Conservation (phyloP, 1,140 invertebrate species). For the Conus ventricosus region DNA sequence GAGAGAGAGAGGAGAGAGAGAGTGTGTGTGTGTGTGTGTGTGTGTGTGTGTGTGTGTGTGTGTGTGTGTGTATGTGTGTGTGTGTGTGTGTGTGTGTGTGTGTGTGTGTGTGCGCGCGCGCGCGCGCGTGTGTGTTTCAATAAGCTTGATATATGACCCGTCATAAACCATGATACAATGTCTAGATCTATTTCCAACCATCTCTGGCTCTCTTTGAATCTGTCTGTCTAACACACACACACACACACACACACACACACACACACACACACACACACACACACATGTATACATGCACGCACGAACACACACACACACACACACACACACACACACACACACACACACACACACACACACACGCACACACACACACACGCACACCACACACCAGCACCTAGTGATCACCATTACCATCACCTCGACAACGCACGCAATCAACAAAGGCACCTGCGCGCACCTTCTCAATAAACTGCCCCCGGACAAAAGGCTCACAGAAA, state of each 20-base stretch:
- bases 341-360: slow-evolving; percentile 15
- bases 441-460: no score
- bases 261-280: not conserved
- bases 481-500: no score
- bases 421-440: no score
- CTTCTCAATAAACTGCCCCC: not conserved
- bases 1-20: not conserved
- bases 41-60: not conserved
- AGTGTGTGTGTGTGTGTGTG: not conserved
- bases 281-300: not conserved
- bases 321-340: slow-evolving; percentile 14
- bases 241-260: not conserved
- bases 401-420: not conserved
- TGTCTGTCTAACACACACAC: no score
- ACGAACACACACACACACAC: not conserved
- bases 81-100: no score
- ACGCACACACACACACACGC: not conserved
- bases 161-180: no score
- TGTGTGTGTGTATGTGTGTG: not conserved
- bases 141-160: no score
- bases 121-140: no score
- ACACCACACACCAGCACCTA: not conserved
- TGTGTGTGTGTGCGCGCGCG: no score
- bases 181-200: no score
- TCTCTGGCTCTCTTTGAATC: no score